Base-by-base conservation (phyloP, 1,140 invertebrate genomes). In the Pteromalus puparum region DNA sequence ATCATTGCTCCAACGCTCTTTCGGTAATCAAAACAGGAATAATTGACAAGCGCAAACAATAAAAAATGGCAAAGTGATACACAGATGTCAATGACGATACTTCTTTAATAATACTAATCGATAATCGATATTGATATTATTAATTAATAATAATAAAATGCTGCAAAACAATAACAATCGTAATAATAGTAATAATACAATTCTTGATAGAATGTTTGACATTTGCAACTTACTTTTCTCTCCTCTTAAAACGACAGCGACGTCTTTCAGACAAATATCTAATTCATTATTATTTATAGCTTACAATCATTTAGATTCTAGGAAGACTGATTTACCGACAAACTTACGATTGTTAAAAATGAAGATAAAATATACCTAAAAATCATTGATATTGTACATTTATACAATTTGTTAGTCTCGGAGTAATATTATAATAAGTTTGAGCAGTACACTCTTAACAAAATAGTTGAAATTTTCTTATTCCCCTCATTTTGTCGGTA, bases 151-250 rank as follows among this genome's bases (percentile, higher is more conserved):
- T 84, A 86, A 88, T 88, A 87, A 88, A 86, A 87, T 88, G 84
- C 78, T 83, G 85, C 85, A 85, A 87, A 88, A 88, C 87, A 88
- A 87, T 87, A 88, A 87, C 87, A 87, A 87, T 87, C 42, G 81
- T 88, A 86, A 87, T 85, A 85, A 82, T 85, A 65, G 26, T 85
- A 85, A 82, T 85, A 82, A 82, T 85, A 85, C 80, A 88, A 87
- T 87, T 88, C 85, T 85, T 73, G 85, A 84, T 87, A 89, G 87
- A 89, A 85, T 88, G 86, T 87, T 87, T 84, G 68, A 80, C 83
- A 68, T 83, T 85, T 85, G 46, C 77, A 83, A 83, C 78, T 77
- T 72, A 77, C 61, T 86, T 86, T 82, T 78, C 38, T 68, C 24
- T 73, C 26, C 61, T 83, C 12, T 82, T 75, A 81, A 81, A 76